Conservation (phyloP, 2,797 vertebrate species). For the Melanotaenia pygmaea region DNA sequence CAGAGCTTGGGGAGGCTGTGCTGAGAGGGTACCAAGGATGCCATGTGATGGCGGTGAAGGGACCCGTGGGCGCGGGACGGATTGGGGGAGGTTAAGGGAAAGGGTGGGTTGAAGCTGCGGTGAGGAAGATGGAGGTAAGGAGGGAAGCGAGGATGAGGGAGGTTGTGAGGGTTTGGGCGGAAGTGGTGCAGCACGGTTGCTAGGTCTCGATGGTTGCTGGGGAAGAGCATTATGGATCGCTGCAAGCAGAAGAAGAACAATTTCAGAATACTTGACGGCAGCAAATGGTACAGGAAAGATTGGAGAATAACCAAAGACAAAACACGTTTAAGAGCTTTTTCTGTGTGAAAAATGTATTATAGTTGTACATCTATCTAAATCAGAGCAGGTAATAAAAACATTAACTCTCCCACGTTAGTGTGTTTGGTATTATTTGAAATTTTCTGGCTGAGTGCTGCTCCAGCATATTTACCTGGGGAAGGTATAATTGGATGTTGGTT, state of each 20-base stretch:
- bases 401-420: not conserved
- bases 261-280: not conserved
- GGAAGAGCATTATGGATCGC: constrained; percentile 92
- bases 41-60: constrained; percentile 71
- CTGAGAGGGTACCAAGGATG: constrained; percentile 78
- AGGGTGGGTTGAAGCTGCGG: constrained; percentile 61
- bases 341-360: not conserved
- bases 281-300: not conserved
- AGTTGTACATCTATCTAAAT: not conserved
- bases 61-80: constrained; percentile 54
- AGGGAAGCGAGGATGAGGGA: constrained; percentile 47
- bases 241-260: constrained; percentile 56
- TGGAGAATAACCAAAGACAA: too few relatives aligned
- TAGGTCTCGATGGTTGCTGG: constrained; percentile 91
- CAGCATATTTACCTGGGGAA: constrained; percentile 84
- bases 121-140: constrained; percentile 56
- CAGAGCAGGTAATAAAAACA: not conserved
- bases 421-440: not conserved
- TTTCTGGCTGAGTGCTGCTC: not conserved
- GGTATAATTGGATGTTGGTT: constrained; percentile 88
- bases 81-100: constrained; percentile 58
- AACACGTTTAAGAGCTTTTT: not conserved
- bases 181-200: constrained; percentile 88
- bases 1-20: constrained; percentile 80
- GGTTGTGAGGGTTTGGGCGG: constrained; percentile 86